Evolutionary conservation across 2,113 vertebrate species (phyloP).

Genomic region (Pseudopipra pipra): DNA sequence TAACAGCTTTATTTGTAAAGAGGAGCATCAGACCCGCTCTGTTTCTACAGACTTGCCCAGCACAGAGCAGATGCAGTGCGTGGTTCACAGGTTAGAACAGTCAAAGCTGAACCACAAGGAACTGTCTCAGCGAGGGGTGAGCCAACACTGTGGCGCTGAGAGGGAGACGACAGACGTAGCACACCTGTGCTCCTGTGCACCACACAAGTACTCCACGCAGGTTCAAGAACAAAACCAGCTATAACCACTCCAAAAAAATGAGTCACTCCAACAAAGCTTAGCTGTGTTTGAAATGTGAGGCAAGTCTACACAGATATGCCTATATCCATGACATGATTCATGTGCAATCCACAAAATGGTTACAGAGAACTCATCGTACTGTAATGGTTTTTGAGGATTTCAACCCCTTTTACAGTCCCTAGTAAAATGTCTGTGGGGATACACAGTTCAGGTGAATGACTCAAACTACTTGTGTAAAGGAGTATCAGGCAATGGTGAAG

Average conservation of each 20-base stretch:
- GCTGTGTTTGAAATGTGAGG: not conserved
- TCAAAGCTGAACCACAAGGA: not conserved
- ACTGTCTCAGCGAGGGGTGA: not conserved
- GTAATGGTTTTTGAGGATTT: not conserved
- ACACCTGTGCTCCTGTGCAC: rapidly evolving
- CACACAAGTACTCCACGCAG: not conserved
- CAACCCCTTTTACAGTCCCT: not conserved
- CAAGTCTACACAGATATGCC: rapidly evolving
- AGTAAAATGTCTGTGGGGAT: not conserved
- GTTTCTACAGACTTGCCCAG: not conserved
- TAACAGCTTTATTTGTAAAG: not conserved
- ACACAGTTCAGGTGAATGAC: not conserved
- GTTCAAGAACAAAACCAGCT: not conserved
- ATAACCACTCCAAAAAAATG: not conserved
- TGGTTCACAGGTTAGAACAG: not conserved
- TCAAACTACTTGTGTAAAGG: not conserved
- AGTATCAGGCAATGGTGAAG: not conserved
- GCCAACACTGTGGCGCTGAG: not conserved
- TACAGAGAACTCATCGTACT: not conserved
- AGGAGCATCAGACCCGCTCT: not conserved
- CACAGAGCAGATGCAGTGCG: not conserved
- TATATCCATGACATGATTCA: not conserved
- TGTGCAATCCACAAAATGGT: not conserved
- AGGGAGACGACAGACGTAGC: not conserved
- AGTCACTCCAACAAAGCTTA: not conserved